These are phyloP conservation scores for Ophion costatus DNA, from an alignment of 2,888 invertebrate genomes.

Conservation along the genomic window DNA sequence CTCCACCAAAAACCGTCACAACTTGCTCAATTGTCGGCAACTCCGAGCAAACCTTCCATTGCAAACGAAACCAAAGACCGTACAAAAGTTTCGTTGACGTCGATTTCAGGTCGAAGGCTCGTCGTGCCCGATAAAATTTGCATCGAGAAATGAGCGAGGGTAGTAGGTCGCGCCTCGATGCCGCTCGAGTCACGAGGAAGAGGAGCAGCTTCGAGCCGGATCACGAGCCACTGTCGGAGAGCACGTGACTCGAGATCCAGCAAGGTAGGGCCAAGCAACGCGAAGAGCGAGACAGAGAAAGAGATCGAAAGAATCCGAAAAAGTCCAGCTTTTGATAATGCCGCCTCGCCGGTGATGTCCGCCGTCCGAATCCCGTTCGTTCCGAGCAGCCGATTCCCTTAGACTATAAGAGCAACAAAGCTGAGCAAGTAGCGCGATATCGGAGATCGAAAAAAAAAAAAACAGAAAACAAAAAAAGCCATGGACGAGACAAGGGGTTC, in stretches of 20 bases:
- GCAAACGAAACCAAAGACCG: not conserved
- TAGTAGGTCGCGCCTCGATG: slow-evolving; percentile 16
- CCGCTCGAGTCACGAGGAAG: slow-evolving; percentile 35
- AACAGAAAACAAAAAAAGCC: too few relatives aligned
- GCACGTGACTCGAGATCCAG: slow-evolving; percentile 47
- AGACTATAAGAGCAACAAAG: not conserved
- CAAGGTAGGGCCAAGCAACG: not conserved
- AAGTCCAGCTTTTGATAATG: not conserved
- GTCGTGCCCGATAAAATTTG: not conserved
- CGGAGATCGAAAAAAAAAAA: not conserved
- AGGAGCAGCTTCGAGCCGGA: slow-evolving; percentile 12
- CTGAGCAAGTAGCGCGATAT: not conserved
- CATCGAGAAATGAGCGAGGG: slow-evolving; percentile 43
- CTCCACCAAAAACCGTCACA: too few relatives aligned
- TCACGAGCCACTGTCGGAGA: slow-evolving; percentile 33
- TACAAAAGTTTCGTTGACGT: not conserved
- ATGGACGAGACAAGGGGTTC: slow-evolving; percentile 82
- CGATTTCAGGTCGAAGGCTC: slow-evolving; percentile 51
- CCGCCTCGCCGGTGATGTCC: not conserved
- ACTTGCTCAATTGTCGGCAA: too few relatives aligned
- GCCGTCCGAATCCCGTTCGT: not conserved
- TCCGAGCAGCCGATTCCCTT: not conserved
- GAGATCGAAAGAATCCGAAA: not conserved
- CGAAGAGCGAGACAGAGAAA: not conserved
- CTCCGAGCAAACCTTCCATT: too few relatives aligned